These are phyloP conservation scores for Acanthurus lineatus DNA, from an alignment of 2,797 vertebrate genomes.

Conservation along the genomic window DNA sequence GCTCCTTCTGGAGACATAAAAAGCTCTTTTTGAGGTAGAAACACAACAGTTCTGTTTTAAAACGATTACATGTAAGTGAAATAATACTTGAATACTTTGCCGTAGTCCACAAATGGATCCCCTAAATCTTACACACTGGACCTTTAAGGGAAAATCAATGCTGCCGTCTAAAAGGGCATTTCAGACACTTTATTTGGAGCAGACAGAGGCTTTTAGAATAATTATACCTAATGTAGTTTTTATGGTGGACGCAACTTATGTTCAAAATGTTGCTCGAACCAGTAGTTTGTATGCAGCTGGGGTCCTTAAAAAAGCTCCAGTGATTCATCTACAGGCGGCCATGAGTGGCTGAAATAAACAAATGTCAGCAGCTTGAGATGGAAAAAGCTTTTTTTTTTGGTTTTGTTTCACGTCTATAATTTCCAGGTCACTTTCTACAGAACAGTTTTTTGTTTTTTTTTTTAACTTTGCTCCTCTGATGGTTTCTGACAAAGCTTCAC, in stretches of 20 bases:
- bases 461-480: no score
- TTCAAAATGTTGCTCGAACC: neutral
- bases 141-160: no score
- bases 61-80: no score
- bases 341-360: neutral
- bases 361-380: neutral
- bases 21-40: no score
- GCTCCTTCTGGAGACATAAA: no score
- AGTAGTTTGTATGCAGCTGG: neutral
- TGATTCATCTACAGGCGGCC: constrained; percentile 1
- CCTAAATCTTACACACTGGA: no score
- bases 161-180: no score
- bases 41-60: no score
- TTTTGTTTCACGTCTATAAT: no score
- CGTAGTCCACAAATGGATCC: no score
- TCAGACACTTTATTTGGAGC: neutral
- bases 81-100: no score
- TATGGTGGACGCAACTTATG: neutral
- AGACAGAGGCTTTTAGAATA: neutral
- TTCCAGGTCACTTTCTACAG: constrained; percentile 4
- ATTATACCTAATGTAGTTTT: neutral
- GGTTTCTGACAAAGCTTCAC: neutral
- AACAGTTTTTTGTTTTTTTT: neutral
- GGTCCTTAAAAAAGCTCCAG: neutral
- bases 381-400: no score